Evolutionary conservation across 2,113 vertebrate genomes (phyloP).

Genomic region (Procapra przewalskii): DNA sequence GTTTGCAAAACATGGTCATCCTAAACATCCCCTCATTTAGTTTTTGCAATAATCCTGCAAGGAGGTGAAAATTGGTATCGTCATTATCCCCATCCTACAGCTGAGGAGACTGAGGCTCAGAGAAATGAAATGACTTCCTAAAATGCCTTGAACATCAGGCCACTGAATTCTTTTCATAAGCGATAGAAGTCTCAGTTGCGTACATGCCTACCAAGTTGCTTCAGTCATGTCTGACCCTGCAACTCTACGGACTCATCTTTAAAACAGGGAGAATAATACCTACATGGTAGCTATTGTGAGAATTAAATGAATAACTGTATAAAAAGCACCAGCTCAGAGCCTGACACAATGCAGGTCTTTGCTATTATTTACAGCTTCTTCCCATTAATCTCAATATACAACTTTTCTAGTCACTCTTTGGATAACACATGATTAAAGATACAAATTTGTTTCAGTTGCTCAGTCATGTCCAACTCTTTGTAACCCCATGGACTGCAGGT

Average conservation of each 20-base stretch:
- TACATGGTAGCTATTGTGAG: accelerated
- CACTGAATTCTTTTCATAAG: not conserved
- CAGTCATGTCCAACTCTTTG: not conserved
- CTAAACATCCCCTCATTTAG: accelerated
- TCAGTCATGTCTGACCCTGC: not conserved
- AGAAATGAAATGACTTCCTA: not conserved
- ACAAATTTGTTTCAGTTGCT: not conserved
- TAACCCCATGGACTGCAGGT: not conserved
- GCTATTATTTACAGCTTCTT: not conserved
- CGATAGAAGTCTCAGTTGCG: accelerated
- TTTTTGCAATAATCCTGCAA: not conserved
- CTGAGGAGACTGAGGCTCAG: not conserved
- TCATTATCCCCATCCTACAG: not conserved
- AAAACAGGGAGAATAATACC: not conserved
- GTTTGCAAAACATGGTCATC: not conserved
- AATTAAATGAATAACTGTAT: not conserved
- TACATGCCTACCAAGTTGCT: not conserved
- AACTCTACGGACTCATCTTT: not conserved
- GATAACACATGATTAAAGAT: not conserved
- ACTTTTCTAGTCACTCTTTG: not conserved
- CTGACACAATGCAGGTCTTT: not conserved
- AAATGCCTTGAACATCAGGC: not conserved
- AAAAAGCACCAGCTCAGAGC: not conserved
- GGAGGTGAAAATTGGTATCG: accelerated
- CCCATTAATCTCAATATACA: not conserved